Percentiles rank a stretch among this genome's conserved stretches.
phyloP scores from a whole-genome alignment of 2,888 invertebrate species.

The Tenthredo amoena region DNA sequence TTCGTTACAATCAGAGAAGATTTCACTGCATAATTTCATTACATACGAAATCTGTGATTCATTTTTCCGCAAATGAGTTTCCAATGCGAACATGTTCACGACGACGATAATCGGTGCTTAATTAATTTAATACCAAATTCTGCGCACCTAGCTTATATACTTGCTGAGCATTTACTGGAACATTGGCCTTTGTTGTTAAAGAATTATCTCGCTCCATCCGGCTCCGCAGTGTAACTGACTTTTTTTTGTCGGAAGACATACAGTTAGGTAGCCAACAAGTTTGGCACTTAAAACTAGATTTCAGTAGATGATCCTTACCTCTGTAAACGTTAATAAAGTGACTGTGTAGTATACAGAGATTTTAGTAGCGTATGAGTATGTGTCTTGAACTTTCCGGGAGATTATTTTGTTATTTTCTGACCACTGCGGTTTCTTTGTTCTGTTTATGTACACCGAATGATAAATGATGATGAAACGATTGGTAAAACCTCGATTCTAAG shows the following conservation, averaged over 20 bases:
- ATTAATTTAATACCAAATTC: background rate
- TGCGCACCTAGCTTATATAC: background rate
- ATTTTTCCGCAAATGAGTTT: background rate
- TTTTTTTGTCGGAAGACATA: conserved; percentile 35
- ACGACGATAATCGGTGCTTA: background rate
- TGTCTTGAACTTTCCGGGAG: background rate
- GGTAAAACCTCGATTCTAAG: background rate
- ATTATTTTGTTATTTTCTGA: background rate
- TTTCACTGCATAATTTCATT: background rate
- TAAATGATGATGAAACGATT: background rate
- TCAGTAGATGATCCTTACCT: background rate
- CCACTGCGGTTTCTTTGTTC: background rate
- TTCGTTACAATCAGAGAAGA: background rate
- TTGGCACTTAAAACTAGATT: conserved; percentile 33
- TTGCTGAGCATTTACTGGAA: background rate
- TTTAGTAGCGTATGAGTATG: background rate
- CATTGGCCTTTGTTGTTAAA: background rate
- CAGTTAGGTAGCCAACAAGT: conserved; percentile 26
- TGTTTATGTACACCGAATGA: background rate
- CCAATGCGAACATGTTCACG: background rate
- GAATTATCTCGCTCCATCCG: conserved; percentile 28
- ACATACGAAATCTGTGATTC: background rate
- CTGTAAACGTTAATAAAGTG: background rate
- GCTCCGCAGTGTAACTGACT: background rate
- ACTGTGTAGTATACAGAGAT: background rate